Base-by-base conservation (phyloP, 2,113 vertebrate genomes). In the Hoplias malabaricus region DNA sequence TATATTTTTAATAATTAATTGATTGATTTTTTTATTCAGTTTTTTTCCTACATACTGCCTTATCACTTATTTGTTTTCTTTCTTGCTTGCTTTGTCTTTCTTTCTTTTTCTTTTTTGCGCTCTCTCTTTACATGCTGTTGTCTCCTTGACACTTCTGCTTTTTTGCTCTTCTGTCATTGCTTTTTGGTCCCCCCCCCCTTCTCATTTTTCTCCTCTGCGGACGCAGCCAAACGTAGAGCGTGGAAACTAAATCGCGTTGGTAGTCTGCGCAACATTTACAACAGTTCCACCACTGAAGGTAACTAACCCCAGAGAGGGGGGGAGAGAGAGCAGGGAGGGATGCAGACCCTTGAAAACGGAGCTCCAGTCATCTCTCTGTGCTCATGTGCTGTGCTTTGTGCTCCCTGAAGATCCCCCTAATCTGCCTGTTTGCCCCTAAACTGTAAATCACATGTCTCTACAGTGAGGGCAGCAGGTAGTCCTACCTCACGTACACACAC, bases 241-340 rank as follows among this genome's bases (percentile, higher is more conserved):
- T 98, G 96, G 96, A 97, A 96, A 92, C 94, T 97, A 91, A 96
- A 94, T 87, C 94, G 94, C 88, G 95, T 97, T 88, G 92, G 93
- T 95, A 97, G 96, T 89, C 95, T 98, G 91, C 94, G 94, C 93
- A 95, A 95, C 93, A 93, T 96, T 89, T 94, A 96, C 95, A 90
- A 89, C 93, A 93, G 89, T 93, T 93, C 93, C 87, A 90, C 92
- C 90, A 92, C 93, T 0, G 94, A 96, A 96, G 95, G 96, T 96
- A 97, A 96, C 83, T 67, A 43, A 12, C 42, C 42, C n/a, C 42
- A 40, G 31, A 38, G 46, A 69, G 38, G 23, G 40, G 21, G 27
- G 31, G 31, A 38, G 46, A 69, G 38, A 33, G 40, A 29, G 27
- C 29, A 0, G 14, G 27, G 29, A 38, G 12, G 61, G 29, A n/a